Conservation (phyloP, 2,113 vertebrate genomes). For the Pelodiscus sinensis region DNA sequence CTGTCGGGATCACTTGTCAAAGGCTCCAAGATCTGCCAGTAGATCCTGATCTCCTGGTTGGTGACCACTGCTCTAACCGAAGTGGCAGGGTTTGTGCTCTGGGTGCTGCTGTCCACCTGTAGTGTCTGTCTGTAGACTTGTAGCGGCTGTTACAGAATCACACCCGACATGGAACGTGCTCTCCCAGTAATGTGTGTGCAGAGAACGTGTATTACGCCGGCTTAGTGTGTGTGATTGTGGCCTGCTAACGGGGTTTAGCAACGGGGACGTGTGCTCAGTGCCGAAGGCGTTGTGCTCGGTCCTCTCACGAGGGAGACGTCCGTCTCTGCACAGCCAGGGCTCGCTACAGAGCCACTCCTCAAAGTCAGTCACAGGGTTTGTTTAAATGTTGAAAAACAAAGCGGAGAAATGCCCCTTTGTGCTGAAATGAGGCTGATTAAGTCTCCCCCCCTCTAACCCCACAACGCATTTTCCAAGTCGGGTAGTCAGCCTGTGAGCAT, state of each 20-base stretch:
- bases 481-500: neutral
- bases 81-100: neutral
- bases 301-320: neutral
- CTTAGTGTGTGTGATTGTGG: neutral
- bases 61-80: too few species aligned
- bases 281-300: neutral
- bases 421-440: neutral
- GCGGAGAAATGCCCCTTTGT: fast-evolving
- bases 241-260: neutral
- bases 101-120: neutral
- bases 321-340: neutral
- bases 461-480: fast-evolving
- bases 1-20: too few species aligned
- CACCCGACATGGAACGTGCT: neutral
- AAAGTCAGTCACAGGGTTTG: neutral
- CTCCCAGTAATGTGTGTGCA: neutral
- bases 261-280: neutral
- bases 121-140: neutral
- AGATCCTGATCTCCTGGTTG: too few species aligned
- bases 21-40: too few species aligned
- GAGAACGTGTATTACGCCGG: neutral
- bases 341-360: fast-evolving
- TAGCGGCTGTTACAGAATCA: neutral
- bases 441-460: neutral
- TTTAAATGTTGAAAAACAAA: neutral